Evolutionary conservation across 2,888 invertebrate genomes (phyloP), one percentile per base, ranked within the genome.

Genomic region (Polydrusus tereticollis): DNA sequence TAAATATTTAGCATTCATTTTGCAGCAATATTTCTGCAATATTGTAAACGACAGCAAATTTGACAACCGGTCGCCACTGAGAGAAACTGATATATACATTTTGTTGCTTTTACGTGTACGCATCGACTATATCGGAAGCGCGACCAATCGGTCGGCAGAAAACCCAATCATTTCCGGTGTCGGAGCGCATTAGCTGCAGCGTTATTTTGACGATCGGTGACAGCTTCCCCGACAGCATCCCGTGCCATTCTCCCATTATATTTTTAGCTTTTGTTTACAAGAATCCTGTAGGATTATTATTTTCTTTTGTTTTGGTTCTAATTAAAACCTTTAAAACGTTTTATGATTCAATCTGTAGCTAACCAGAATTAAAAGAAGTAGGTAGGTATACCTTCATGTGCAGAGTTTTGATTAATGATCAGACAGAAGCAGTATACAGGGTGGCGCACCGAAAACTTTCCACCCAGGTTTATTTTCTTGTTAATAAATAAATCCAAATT

Each of bases 151-250:
- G 78, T 79, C 78, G 78, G 86, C 85, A 84, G 87, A 82, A 87
- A 88, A 88, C 86, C 87, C 88, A 88, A 88, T 88, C 88, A 86
- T 87, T 88, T 88, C 88, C 88, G 87, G 87, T 87, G 88, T 87
- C 88, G 85, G 85, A 84, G 83, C 86, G 87, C 85, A 87, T 88
- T 88, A 88, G 85, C 83, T 85, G 83, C 84, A 84, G 78, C 85
- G 86, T 85, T 85, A 86, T 80, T 80, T 81, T 82, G 81, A 82
- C 78, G 79, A 77, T 77, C 76, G 72, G 72, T 83, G 83, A 82
- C 81, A 81, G 80, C 78, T 77, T 75, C 75, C 76, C 77, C 74
- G 76, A 77, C 75, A 75, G 73, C 77, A 73, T 59, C 71, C 69
- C 67, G 63, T 64, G 69, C 60, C 57, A 69, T 73, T 62, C 29